Base-by-base conservation (phyloP, 2,888 invertebrate genomes). In the Cheilosia scutellata region DNA sequence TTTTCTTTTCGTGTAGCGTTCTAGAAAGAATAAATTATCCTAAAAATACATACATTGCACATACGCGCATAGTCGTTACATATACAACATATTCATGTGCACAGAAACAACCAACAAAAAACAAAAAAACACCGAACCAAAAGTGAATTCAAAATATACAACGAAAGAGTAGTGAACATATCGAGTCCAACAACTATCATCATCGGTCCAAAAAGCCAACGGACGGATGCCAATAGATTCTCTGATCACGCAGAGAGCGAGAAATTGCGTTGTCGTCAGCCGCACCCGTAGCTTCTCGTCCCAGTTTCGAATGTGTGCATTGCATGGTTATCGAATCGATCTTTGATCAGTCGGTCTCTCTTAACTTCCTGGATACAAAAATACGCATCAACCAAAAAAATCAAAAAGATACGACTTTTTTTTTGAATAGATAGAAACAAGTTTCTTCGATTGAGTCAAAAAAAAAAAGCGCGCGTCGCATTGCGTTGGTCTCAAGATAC, bases 281-380 rank as follows among this genome's bases (percentile, higher is more conserved):
- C 37, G 2, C 29, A 33, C 58, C 57, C 27, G 27, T 20, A 44
- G 70, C 57, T 27, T 25, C 37, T 25, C n/a, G 27, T 58, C 44
- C 31, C 29, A 29, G 31, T 31, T 33, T 33, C 60, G 60, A 63
- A 51, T 55, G 65, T 31, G 55, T 66, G 20, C 47, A 60, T 60
- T 79, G 60, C 74, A 63, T 47, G 55, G 55, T 66, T 68, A 77
- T 86, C 77, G 72, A 72, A 80, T 86, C 82, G 72, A 86, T 86
- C 86, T 86, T 86, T 86, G 86, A 86, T 86, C 86, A 72, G 72
- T 16, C 31, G 49, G 40, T 5, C 62, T 68, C 57, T 37, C 63
- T 72, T 58, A 66, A 77, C 84, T 86, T 86, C 86, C 86, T 86
- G 86, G 86, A 86, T 86, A 86, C 82, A 75, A 82, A 86, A 86